Evolutionary conservation across 2,113 vertebrate species (phyloP), one percentile per base, ranked within the genome.

Genomic region (Entosphenus tridentatus): DNA sequence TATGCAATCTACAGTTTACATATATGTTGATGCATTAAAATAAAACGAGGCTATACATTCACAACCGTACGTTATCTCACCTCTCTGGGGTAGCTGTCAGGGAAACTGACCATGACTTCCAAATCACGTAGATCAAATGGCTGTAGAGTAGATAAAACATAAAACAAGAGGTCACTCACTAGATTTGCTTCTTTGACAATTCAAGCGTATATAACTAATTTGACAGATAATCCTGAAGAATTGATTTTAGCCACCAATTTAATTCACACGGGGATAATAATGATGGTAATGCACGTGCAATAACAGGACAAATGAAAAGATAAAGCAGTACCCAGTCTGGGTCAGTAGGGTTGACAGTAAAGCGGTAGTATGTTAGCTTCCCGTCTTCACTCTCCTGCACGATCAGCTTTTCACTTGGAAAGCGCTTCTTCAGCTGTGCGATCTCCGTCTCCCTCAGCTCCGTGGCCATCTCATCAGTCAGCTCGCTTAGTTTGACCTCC

Each of bases 51-150:
- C 39, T 39, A 39, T 39, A 39, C 39, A 39, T 39, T 39, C 39
- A 39, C 39, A 39, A 39, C 3, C 39, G 39, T 39, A 39, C 39
- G 39, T 39, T 39, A 39, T 11, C 72, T 78, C 77, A 85, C 84
- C 82, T 85, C 79, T 59, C 77, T 72, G 8, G 84, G 84, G 70
- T 85, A 85, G 56, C 58, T 74, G 7, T 80, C 79, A n/a, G 84
- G 84, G 73, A 85, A 85, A 78, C 78, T 83, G 72, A 85, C 76
- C 82, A 85, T 81, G 68, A 85, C 77, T 69, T 81, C 80, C 11
- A 84, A 71, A 73, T 82, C 78, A 75, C 82, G 84, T 68, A 83
- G 72, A 72, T 85, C 84, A 80, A 82, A 85, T 58, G 83, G 83
- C 84, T 85, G 72, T 5, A 71, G 75, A 72, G 13, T 56, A 57